phyloP scores from a whole-genome alignment of 2,888 invertebrate genomes.

The Luffia ferchaultella region DNA sequence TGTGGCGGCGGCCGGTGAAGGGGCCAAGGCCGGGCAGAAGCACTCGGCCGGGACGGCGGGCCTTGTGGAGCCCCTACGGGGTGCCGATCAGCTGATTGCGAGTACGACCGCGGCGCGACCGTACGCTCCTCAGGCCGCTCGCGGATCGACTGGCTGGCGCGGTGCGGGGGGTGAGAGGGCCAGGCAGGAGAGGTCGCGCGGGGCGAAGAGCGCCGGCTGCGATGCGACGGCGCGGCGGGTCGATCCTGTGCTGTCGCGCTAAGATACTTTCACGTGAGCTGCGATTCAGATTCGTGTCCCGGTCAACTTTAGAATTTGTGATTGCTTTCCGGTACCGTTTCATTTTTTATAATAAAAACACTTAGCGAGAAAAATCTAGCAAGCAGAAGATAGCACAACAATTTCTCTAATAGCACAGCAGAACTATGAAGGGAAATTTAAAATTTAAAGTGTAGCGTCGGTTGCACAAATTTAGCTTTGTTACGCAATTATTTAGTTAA shows the following conservation, averaged over 20 bases:
- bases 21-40: neutral
- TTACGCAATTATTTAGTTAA: too few species aligned
- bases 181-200: slow-evolving; percentile 30
- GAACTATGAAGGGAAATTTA: too few species aligned
- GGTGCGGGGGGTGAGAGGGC: slow-evolving; percentile 24
- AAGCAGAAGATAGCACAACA: too few species aligned
- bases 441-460: too few species aligned
- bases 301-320: neutral
- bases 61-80: slow-evolving; percentile 44
- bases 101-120: slow-evolving; percentile 34
- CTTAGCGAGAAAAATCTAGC: too few species aligned
- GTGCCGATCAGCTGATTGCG: slow-evolving; percentile 49
- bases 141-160: slow-evolving; percentile 37
- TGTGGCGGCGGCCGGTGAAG: neutral
- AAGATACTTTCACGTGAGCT: neutral
- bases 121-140: slow-evolving; percentile 38
- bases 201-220: neutral
- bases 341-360: too few species aligned
- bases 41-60: slow-evolving; percentile 20
- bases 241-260: neutral
- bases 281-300: neutral
- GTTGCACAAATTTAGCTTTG: too few species aligned
- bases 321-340: neutral
- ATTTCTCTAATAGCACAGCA: too few species aligned
- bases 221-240: neutral